Conservation (phyloP, 2,113 vertebrate species). For the Verasper variegatus region DNA sequence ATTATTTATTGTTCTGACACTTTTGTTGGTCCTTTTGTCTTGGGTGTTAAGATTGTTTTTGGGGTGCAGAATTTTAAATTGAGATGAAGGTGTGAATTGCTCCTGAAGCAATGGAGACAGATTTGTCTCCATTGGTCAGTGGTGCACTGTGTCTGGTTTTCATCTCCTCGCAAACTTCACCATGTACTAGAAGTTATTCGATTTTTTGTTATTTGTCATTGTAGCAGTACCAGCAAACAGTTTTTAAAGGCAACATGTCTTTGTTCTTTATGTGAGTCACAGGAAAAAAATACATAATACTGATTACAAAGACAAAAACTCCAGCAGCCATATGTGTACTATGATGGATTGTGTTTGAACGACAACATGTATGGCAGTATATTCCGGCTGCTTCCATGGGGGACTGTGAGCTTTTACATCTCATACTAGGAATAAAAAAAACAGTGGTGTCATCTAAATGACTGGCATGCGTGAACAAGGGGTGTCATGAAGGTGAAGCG, state of each 20-base stretch:
- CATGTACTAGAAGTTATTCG: neutral
- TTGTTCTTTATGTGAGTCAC: neutral
- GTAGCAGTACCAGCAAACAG: neutral
- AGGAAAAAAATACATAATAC: too few species aligned
- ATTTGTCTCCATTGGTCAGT: constrained; percentile 12
- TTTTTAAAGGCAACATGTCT: too few species aligned
- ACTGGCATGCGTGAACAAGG: constrained; percentile 13
- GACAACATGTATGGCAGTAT: neutral
- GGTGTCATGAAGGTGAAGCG: constrained; percentile 12
- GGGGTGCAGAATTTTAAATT: constrained; percentile 34
- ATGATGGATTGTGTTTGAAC: neutral
- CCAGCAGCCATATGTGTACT: too few species aligned
- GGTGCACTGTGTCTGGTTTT: neutral
- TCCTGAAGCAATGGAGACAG: constrained; percentile 10
- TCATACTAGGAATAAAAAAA: neutral
- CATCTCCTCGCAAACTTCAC: neutral
- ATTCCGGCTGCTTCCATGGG: neutral
- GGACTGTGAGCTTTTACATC: constrained; percentile 2
- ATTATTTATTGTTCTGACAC: constrained; percentile 53
- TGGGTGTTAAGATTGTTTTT: constrained; percentile 27
- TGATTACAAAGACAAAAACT: too few species aligned
- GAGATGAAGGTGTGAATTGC: neutral
- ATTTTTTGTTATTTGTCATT: neutral
- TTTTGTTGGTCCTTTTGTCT: constrained; percentile 2
- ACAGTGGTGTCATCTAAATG: neutral